These are phyloP conservation scores for Fregata magnificens DNA, from an alignment of 2,113 vertebrate species.

Conservation along the genomic window DNA sequence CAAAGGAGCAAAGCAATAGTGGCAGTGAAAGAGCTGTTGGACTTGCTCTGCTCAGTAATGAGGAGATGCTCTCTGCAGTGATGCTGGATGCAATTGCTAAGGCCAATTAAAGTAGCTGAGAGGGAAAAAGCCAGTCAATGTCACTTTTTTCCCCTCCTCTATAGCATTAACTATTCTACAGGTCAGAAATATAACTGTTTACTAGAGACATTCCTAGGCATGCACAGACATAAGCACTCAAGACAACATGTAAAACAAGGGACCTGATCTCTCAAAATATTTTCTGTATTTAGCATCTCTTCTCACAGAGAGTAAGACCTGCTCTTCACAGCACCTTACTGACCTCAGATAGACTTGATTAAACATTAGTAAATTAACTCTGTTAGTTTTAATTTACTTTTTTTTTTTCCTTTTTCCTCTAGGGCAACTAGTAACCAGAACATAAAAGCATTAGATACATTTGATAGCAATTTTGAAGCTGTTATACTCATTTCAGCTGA, in stretches of 20 bases:
- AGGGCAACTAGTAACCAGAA: neutral
- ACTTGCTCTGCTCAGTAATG: neutral
- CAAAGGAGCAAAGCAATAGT: neutral
- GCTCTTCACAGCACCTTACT: neutral
- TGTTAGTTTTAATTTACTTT: neutral
- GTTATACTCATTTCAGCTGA: neutral
- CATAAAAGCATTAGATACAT: neutral
- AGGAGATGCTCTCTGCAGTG: neutral
- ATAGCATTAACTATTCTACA: neutral
- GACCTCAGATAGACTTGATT: neutral
- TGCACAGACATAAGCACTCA: neutral
- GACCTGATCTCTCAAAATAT: neutral
- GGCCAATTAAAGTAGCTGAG: neutral
- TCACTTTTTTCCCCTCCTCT: neutral
- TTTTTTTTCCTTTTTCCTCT: neutral
- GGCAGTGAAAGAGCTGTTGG: neutral
- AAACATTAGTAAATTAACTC: neutral
- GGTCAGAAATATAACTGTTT: neutral
- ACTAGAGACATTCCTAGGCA: neutral
- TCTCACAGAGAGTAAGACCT: accelerated
- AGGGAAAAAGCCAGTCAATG: neutral
- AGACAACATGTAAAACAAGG: neutral
- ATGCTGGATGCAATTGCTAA: neutral
- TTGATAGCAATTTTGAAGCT: neutral
- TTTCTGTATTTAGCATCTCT: neutral